phyloP scores from a whole-genome alignment of 64 coral and sea anemone species.

The Montipora foliosa region DNA sequence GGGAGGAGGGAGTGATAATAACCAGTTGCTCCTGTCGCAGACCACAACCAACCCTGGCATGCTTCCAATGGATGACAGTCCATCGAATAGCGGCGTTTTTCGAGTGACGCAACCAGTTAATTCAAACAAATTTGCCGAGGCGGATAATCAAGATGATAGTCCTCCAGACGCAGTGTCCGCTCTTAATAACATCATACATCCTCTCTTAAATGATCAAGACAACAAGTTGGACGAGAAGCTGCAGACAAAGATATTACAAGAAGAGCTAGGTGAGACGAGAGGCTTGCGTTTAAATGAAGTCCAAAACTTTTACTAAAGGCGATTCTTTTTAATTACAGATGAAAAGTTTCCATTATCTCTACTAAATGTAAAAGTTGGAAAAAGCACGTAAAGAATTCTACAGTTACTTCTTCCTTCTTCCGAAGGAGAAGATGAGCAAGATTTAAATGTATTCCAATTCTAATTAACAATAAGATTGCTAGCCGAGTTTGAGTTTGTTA shows the following conservation, averaged over 20 bases:
- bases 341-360: no score
- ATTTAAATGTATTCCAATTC: no score
- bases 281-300: no score
- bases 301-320: neutral
- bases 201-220: slow-evolving; percentile 57
- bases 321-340: neutral
- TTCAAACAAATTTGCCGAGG: neutral
- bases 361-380: no score
- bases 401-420: no score
- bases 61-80: neutral
- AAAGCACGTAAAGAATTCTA: no score
- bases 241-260: slow-evolving; percentile 62
- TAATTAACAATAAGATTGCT: no score
- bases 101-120: slow-evolving; percentile 2
- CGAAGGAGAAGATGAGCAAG: no score
- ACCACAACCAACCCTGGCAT: neutral
- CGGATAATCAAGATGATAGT: neutral
- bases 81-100: neutral
- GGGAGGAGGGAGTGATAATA: neutral
- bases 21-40: neutral
- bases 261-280: slow-evolving; percentile 56
- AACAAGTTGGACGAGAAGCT: slow-evolving; percentile 53
- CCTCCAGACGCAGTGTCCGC: slow-evolving; percentile 19
- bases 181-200: slow-evolving; percentile 63
- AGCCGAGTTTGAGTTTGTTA: no score